Conservation (phyloP, 1,140 invertebrate genomes). For the Drosophila tsacasi region DNA sequence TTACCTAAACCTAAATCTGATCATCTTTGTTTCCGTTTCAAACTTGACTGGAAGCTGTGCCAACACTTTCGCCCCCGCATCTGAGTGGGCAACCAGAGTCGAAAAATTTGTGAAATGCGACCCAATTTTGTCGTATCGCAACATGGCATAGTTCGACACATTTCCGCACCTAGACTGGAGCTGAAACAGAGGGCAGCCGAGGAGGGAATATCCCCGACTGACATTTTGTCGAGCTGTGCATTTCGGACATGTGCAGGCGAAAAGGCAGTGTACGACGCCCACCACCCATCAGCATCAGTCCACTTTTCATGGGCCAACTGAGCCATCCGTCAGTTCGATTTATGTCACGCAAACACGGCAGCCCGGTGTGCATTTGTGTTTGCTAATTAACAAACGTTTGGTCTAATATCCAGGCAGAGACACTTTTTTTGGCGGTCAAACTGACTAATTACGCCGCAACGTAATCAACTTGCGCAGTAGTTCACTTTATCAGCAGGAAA, state of each 20-base stretch:
- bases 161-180: constrained; percentile 45
- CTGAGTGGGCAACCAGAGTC: constrained; percentile 15
- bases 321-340: constrained; percentile 53
- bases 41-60: neutral
- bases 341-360: constrained; percentile 43
- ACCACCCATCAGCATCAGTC: constrained; percentile 1
- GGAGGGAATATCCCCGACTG: neutral
- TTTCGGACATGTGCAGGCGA: constrained; percentile 45
- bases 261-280: neutral
- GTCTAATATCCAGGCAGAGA: constrained; percentile 20
- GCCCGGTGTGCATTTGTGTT: constrained; percentile 41
- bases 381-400: constrained; percentile 57
- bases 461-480: constrained; percentile 41
- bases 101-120: constrained; percentile 59
- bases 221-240: constrained; percentile 57
- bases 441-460: constrained; percentile 44
- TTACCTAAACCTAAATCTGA: too few relatives aligned
- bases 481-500: constrained; percentile 39
- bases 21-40: neutral
- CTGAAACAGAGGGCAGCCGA: neutral
- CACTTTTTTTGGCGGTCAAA: constrained; percentile 29
- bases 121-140: constrained; percentile 60
- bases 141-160: constrained; percentile 61
- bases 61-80: constrained; percentile 18
- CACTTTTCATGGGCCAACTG: constrained; percentile 5